Conservation (phyloP, 2,888 invertebrate species). For the Beris chalybata region DNA sequence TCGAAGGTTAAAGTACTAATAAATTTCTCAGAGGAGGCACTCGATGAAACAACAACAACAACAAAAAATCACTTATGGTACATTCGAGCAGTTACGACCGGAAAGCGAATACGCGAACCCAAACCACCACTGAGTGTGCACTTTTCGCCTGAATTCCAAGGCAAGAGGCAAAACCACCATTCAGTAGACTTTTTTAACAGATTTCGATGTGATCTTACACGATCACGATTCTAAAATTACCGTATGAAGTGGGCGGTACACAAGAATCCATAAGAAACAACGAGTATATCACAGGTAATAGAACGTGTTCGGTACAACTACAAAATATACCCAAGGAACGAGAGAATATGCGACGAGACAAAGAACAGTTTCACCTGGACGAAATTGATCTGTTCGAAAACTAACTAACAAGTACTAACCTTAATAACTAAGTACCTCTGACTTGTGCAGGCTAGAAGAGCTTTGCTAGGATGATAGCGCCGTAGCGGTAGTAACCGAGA, state of each 20-base stretch:
- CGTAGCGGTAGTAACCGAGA: constrained; percentile 21
- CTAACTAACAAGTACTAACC: constrained; percentile 24
- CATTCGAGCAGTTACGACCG: too few species aligned
- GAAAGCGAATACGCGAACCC: background rate
- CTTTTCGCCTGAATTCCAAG: constrained; percentile 17
- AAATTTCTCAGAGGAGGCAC: too few species aligned
- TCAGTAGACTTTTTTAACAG: constrained; percentile 7
- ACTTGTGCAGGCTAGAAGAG: too few species aligned
- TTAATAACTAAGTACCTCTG: constrained; percentile 26
- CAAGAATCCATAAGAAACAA: constrained; percentile 19
- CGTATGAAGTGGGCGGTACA: constrained; percentile 54
- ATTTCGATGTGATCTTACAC: constrained; percentile 51
- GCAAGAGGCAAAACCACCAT: background rate
- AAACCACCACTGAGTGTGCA: background rate
- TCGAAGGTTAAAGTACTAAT: too few species aligned
- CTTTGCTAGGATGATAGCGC: too few species aligned
- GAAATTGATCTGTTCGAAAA: constrained; percentile 21
- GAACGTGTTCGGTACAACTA: constrained; percentile 2
- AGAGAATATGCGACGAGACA: constrained; percentile 8
- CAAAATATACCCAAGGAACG: background rate
- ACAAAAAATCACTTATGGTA: too few species aligned
- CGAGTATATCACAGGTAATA: constrained; percentile 7
- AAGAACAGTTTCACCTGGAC: constrained; percentile 21
- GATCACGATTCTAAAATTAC: constrained; percentile 55
- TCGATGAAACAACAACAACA: too few species aligned